Base-by-base conservation (phyloP, 2,888 invertebrate species). In the Melanostoma mellinum region DNA sequence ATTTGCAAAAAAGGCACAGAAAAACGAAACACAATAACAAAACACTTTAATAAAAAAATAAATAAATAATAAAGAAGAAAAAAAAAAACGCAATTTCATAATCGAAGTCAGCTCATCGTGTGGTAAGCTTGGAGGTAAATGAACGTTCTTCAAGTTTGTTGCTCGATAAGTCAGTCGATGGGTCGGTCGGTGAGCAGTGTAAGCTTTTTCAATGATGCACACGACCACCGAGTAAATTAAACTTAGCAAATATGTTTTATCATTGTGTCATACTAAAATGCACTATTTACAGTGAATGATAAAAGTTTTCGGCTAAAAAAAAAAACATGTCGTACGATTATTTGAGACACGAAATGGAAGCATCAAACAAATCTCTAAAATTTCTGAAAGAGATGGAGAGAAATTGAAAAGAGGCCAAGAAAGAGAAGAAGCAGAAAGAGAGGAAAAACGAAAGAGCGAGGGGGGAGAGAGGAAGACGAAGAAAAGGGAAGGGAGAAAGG, bases 131-230 rank as follows among this genome's bases (percentile, higher is more conserved):
- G 9, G 65, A 72, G 86, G 86, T 86, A 85, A 86, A 86, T 74
- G 85, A 86, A 86, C 86, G 86, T 86, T 84, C 86, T 85, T 86
- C 85, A 80, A 44, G 78, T 68, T 67, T 60, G 46, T 36, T 9
- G 74, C 71, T 76, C 60, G 79, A 65, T 85, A 67, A 69, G 79
- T 71, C 69, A 78, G 82, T 72, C 68, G 61, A 61, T 75, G 65
- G 72, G 60, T 71, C 36, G 55, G 50, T 72, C 78, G 77, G 76
- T 73, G 74, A 72, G 40, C 73, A 73, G 78, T 61, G 85, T 63
- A 68, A 74, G 81, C 69, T 73, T 74, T 78, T 81, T 85, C 80
- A 76, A 84, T 84, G 71, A 65, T 84, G 79, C 65, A 71, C 74
- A 75, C 71, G 40, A 44, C 8, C 9, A 42, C 33, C 35, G 74